Conservation (phyloP, 2,113 vertebrate species). For the Melanocharis versteri region DNA sequence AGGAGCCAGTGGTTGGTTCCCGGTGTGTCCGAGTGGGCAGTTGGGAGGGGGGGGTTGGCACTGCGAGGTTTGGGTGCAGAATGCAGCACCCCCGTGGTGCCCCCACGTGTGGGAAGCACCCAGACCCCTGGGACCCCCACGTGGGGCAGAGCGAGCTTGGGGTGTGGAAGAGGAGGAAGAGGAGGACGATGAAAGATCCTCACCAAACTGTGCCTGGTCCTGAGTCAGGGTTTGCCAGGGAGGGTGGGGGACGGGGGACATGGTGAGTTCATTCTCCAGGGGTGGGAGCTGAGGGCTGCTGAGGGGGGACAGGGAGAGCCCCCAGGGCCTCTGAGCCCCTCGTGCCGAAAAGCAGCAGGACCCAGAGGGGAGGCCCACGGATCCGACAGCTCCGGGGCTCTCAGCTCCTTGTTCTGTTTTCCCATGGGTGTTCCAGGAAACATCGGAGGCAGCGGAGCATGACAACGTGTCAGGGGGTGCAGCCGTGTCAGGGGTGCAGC, state of each 20-base stretch:
- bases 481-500: neutral
- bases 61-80: neutral
- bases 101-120: neutral
- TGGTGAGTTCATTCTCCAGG: rapidly evolving
- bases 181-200: neutral
- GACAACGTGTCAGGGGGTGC: neutral
- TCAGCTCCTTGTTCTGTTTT: neutral
- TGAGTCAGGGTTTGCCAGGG: neutral
- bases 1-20: neutral
- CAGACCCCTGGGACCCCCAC: rapidly evolving
- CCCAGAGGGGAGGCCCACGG: rapidly evolving
- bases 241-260: neutral
- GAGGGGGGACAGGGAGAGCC: rapidly evolving
- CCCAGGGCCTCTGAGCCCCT: neutral
- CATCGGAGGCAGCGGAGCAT: rapidly evolving
- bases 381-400: neutral
- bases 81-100: neutral
- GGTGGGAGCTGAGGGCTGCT: neutral
- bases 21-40: rapidly evolving
- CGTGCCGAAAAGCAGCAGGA: rapidly evolving
- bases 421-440: rapidly evolving
- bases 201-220: neutral
- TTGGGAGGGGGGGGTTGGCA: rapidly evolving
- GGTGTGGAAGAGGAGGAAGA: neutral
- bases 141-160: rapidly evolving